Evolutionary conservation across 2,888 invertebrate species (phyloP).

Genomic region (Ptychoptera contaminata): DNA sequence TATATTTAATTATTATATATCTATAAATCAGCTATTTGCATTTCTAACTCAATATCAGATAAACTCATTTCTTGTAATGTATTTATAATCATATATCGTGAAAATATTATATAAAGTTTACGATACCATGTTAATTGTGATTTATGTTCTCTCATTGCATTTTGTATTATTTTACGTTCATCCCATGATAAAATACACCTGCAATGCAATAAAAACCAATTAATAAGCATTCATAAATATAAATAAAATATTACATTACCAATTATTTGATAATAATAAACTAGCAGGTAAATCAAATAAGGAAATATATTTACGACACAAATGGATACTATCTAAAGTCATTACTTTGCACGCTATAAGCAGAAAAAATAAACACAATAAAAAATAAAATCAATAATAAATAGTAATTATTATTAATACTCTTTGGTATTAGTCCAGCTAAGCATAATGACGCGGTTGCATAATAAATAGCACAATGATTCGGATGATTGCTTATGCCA

Average conservation of each 20-base stretch:
- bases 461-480: conserved; percentile 77
- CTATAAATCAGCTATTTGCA: conserved; percentile 40
- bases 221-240: neutral
- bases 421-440: conserved; percentile 54
- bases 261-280: conserved; percentile 57
- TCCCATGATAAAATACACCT: conserved; percentile 52
- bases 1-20: neutral
- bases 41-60: conserved; percentile 60
- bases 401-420: conserved; percentile 33
- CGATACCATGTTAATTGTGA: conserved; percentile 97
- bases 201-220: conserved; percentile 14
- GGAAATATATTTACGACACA: conserved; percentile 71
- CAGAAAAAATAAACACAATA: conserved; percentile 9
- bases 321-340: conserved; percentile 70
- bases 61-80: conserved; percentile 61
- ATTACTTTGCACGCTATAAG: conserved; percentile 66
- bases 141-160: conserved; percentile 71
- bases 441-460: conserved; percentile 64
- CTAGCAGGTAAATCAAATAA: conserved; percentile 72
- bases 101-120: conserved; percentile 71
- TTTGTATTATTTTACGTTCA: conserved; percentile 41
- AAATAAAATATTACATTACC: conserved; percentile 35
- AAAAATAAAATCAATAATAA: neutral
- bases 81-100: conserved; percentile 82
- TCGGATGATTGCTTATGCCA: conserved; percentile 85